phyloP scores from a whole-genome alignment of 2,797 vertebrate genomes.

The Gastrophryne carolinensis region DNA sequence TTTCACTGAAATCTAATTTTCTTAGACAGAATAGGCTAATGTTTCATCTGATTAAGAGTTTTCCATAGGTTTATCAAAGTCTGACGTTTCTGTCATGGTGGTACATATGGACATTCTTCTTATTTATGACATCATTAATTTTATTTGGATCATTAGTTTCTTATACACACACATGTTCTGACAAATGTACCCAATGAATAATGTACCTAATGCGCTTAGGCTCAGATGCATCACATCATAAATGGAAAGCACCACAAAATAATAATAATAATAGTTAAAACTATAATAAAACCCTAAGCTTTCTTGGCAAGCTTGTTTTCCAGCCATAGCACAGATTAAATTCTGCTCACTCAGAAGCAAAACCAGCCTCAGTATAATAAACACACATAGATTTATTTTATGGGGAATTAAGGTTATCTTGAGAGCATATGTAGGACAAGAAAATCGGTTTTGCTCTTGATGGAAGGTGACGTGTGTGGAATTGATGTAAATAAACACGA shows the following conservation, averaged over 20 bases:
- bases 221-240: slow-evolving; percentile 85
- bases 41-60: slow-evolving; percentile 84
- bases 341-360: slow-evolving; percentile 37
- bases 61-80: slow-evolving; percentile 88
- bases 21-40: slow-evolving; percentile 72
- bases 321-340: slow-evolving; percentile 36
- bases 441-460: slow-evolving; percentile 70
- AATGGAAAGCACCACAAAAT: slow-evolving; percentile 78
- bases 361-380: slow-evolving; percentile 40
- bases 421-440: slow-evolving; percentile 64
- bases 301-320: slow-evolving; percentile 41
- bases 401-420: slow-evolving; percentile 66
- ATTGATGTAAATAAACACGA: slow-evolving; percentile 73
- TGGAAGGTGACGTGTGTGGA: slow-evolving; percentile 66
- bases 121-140: slow-evolving; percentile 97
- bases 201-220: slow-evolving; percentile 84
- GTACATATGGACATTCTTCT: slow-evolving; percentile 86
- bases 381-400: slow-evolving; percentile 59
- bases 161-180: slow-evolving; percentile 88
- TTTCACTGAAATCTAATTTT: slow-evolving; percentile 76
- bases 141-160: slow-evolving; percentile 94
- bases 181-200: slow-evolving; percentile 92
- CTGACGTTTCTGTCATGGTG: slow-evolving; percentile 79
- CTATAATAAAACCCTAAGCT: slow-evolving; percentile 37
- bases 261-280: slow-evolving; percentile 58